Evolutionary conservation across 37 sponge, comb jelly and placozoan genomes (phyloP), one percentile per base, ranked within the genome.

Genomic region (Oopsacas minuta): DNA sequence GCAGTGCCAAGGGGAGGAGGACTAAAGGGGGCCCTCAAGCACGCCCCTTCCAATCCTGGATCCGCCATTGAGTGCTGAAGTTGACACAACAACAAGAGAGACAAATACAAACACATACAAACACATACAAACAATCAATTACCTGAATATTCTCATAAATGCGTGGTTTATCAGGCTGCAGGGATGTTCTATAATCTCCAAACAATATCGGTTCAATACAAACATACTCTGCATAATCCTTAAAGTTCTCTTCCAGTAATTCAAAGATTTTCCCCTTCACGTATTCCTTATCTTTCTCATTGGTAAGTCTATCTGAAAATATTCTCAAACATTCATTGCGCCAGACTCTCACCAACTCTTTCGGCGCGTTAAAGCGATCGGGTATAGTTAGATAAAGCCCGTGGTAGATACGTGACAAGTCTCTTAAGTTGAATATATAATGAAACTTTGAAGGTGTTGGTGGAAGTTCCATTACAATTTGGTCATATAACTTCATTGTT

Each of bases 381-480:
- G 95, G 92, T 1, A 84, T 88, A 37, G 91, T 92, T 39, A 91
- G 83, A 37, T 81, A 92, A 42, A 97, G 91, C 0, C 99, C 99
- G 36, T 97, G 96, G 88, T 95, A 95, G 88, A 94, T 93, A 1
- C 99, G 92, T 0, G 99, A 97, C 38, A 97, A 89, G 81, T 97
- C 99, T 37, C 99, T 85, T 39, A 97, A 88, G 83, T 97, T 95
- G 90, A 97, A 97, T 53, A 97, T 97, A 91, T 97, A 97, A 86
- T 97, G 99, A 88, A 97, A 97, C 84, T 95, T 97, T 83, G 95
- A 95, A 10, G 99, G 99, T 37, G 95, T 97, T 10, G 99, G 99
- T 28, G 95, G 99, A 5, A 97, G 90, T 83, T 94, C 95, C 37
- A 88, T 84, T 17, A 97, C 92, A 15, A 95, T 88, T 0, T 89